phyloP scores from a whole-genome alignment of 2,888 invertebrate species.

The Anoncus sp. region DNA sequence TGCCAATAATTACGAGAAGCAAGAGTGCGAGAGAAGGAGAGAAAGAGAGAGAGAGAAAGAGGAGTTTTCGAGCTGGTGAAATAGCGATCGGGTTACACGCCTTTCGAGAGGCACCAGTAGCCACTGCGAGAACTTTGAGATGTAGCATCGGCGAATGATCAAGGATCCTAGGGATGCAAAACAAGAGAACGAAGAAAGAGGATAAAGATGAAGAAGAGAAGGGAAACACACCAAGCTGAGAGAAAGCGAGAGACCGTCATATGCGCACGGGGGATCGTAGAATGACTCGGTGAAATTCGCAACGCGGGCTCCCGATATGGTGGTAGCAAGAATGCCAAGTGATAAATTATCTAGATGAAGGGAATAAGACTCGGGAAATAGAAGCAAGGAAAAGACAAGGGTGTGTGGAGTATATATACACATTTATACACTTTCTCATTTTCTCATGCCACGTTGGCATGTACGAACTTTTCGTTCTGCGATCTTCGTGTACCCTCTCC shows the following conservation, averaged over 20 bases:
- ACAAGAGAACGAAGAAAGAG: constrained; percentile 8
- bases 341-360: constrained; percentile 65
- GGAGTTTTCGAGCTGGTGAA: constrained; percentile 6
- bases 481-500: constrained; percentile 1
- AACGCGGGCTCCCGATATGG: constrained; percentile 32
- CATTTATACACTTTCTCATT: constrained; percentile 51
- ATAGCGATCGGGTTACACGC: constrained; percentile 66
- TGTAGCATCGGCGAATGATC: constrained; percentile 34
- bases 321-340: constrained; percentile 50
- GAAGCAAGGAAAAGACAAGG: constrained; percentile 63
- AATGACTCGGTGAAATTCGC: constrained; percentile 62
- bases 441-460: constrained; percentile 40
- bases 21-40: constrained; percentile 1
- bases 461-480: constrained; percentile 34
- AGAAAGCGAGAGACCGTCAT: no score
- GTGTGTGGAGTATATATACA: constrained; percentile 53
- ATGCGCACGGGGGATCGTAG: constrained; percentile 31
- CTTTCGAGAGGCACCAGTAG: constrained; percentile 40
- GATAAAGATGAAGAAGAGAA: constrained; percentile 20
- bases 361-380: constrained; percentile 55
- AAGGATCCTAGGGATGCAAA: constrained; percentile 10
- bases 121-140: constrained; percentile 43
- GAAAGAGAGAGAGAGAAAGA: constrained; percentile 1
- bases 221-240: constrained; percentile 1
- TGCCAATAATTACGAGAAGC: constrained; percentile 65